Evolutionary conservation across 2,797 vertebrate genomes (phyloP).

Genomic region (Sebastolobus altivelis): DNA sequence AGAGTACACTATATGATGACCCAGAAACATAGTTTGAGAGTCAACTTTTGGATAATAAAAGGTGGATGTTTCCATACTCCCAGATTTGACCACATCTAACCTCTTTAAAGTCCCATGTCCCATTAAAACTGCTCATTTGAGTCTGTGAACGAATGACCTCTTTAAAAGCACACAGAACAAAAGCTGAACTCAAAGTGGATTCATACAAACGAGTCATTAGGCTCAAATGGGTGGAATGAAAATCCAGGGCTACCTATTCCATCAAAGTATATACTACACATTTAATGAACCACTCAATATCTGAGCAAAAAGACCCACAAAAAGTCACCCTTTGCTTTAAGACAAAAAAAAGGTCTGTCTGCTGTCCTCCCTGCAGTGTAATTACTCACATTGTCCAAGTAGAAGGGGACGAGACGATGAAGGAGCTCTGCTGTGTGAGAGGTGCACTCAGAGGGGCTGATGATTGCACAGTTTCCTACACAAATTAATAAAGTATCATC

Average conservation of each 20-base stretch:
- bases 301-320: neutral
- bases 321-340: neutral
- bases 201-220: conserved; percentile 1
- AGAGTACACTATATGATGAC: neutral
- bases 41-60: neutral
- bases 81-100: neutral
- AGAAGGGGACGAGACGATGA: conserved; percentile 81
- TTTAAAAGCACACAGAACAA: neutral
- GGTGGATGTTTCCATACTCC: neutral
- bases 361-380: neutral
- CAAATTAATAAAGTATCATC: conserved; percentile 14
- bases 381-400: conserved; percentile 85
- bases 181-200: neutral
- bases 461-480: conserved; percentile 84
- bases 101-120: neutral
- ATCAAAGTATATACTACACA: neutral
- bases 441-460: conserved; percentile 80
- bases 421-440: conserved; percentile 82
- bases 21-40: neutral
- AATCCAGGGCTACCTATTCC: neutral
- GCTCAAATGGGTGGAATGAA: neutral
- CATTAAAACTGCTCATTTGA: neutral
- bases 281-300: neutral
- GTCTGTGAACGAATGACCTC: neutral
- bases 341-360: neutral